Conservation (phyloP, 2,797 vertebrate genomes). For the Liparis tanakae region DNA sequence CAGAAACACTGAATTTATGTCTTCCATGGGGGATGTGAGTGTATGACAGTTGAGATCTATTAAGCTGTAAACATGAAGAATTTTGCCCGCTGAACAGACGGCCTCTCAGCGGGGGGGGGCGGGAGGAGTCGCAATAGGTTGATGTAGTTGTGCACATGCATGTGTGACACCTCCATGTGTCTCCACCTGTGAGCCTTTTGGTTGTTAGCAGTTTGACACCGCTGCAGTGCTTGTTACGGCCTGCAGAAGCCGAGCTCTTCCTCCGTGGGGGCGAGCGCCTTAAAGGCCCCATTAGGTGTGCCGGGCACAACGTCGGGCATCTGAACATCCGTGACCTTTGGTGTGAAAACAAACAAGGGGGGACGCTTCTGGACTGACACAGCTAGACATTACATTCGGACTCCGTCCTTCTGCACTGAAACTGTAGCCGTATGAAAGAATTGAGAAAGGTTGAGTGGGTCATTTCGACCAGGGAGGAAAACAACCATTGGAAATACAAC, state of each 20-base stretch:
- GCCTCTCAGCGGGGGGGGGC: conserved; percentile 63
- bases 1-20: conserved; percentile 42
- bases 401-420: conserved; percentile 29
- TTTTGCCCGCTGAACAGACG: conserved; percentile 77
- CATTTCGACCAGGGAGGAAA: conserved; percentile 17
- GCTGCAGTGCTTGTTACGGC: conserved; percentile 59
- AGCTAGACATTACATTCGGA: conserved; percentile 31
- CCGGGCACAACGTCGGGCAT: conserved; percentile 55
- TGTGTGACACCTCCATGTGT: conserved; percentile 5
- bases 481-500: conserved; percentile 19
- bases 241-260: conserved; percentile 55
- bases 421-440: conserved; percentile 7
- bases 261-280: conserved; percentile 58
- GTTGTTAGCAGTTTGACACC: conserved; percentile 52
- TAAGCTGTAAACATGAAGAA: conserved; percentile 77
- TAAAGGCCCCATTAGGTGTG: conserved; percentile 71
- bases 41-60: conserved; percentile 76
- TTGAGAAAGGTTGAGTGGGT: conserved; percentile 17
- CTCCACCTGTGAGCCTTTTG: conserved; percentile 16
- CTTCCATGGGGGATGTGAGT: conserved; percentile 66
- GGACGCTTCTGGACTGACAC: conserved; percentile 37
- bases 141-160: conserved; percentile 39
- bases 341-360: conserved; percentile 58
- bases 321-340: conserved; percentile 73
- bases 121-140: conserved; percentile 66